phyloP scores from a whole-genome alignment of 2,113 vertebrate genomes.

The Mola mola region DNA sequence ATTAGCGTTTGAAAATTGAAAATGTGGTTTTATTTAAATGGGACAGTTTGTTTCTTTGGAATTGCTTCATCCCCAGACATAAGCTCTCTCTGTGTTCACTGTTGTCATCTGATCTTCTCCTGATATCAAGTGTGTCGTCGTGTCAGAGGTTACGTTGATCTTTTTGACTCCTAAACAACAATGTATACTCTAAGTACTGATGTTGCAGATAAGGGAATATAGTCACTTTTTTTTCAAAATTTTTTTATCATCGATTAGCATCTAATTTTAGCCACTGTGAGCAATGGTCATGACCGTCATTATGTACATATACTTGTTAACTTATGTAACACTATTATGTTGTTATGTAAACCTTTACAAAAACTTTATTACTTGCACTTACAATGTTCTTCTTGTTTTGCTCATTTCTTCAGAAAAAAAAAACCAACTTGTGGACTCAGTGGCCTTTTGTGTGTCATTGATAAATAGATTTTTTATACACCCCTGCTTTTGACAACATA shows the following conservation, averaged over 20 bases:
- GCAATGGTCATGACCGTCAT: slow-evolving; percentile 33
- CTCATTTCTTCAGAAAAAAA: no score
- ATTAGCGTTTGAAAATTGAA: slow-evolving; percentile 33
- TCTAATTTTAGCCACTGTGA: slow-evolving; percentile 19
- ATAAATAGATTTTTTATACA: slow-evolving; percentile 27
- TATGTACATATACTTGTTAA: slow-evolving; percentile 67
- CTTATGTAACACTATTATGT: slow-evolving; percentile 54
- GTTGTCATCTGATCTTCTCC: slow-evolving; percentile 21
- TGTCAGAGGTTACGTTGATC: not conserved
- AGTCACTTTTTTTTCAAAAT: slow-evolving; percentile 31
- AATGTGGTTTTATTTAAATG: slow-evolving; percentile 58
- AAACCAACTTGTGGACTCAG: slow-evolving; percentile 18
- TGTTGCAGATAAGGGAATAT: slow-evolving; percentile 1
- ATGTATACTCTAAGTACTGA: not conserved
- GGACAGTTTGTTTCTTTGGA: slow-evolving; percentile 32
- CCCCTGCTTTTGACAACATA: slow-evolving; percentile 43
- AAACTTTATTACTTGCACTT: slow-evolving; percentile 43
- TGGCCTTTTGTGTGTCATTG: slow-evolving; percentile 44
- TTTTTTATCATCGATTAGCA: no score
- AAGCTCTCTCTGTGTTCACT: slow-evolving; percentile 29
- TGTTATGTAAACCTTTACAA: slow-evolving; percentile 45
- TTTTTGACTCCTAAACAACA: no score
- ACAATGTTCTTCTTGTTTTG: slow-evolving; percentile 7
- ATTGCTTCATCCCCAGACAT: slow-evolving; percentile 29
- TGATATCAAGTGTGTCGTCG: slow-evolving; percentile 9